A percentile compares a stretch with the other conserved stretches of the same genome.
phyloP scores from a whole-genome alignment of 1,140 invertebrate species.

The Lepidurus packardi region DNA sequence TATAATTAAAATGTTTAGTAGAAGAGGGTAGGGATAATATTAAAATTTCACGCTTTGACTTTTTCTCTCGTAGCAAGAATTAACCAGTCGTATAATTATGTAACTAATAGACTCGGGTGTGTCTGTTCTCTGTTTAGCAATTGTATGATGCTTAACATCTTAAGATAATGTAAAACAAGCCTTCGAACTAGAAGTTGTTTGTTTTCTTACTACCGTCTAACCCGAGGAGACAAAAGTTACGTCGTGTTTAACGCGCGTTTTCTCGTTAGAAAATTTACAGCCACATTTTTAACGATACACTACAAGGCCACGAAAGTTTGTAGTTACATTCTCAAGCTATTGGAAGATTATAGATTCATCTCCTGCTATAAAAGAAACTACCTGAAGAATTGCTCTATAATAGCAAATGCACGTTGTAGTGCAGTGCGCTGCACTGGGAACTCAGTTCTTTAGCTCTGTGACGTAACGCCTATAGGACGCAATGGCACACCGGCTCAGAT shows the following conservation, averaged over 20 bases:
- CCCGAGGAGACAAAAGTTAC: too few species aligned
- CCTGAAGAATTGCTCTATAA: background rate
- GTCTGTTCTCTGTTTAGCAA: slow-evolving; percentile 1
- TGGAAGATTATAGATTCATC: background rate
- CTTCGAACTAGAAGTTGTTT: background rate
- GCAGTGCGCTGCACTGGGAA: too few species aligned
- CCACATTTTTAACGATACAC: background rate
- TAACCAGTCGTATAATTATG: background rate
- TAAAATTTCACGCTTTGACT: background rate
- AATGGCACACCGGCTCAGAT: background rate
- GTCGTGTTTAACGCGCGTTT: background rate
- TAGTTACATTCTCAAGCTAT: too few species aligned
- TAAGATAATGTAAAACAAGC: background rate
- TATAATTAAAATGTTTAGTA: background rate
- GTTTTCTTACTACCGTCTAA: background rate
- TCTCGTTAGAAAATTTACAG: background rate
- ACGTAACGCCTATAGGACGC: background rate
- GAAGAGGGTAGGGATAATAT: background rate
- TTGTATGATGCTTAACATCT: background rate
- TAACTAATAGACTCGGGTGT: background rate
- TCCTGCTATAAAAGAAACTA: background rate
- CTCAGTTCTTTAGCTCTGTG: background rate
- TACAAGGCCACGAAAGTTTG: too few species aligned
- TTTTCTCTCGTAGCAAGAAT: slow-evolving; percentile 6
- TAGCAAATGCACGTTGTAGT: too few species aligned